Evolutionary conservation across 2,113 vertebrate genomes (phyloP).

Genomic region (Brienomyrus brachyistius): DNA sequence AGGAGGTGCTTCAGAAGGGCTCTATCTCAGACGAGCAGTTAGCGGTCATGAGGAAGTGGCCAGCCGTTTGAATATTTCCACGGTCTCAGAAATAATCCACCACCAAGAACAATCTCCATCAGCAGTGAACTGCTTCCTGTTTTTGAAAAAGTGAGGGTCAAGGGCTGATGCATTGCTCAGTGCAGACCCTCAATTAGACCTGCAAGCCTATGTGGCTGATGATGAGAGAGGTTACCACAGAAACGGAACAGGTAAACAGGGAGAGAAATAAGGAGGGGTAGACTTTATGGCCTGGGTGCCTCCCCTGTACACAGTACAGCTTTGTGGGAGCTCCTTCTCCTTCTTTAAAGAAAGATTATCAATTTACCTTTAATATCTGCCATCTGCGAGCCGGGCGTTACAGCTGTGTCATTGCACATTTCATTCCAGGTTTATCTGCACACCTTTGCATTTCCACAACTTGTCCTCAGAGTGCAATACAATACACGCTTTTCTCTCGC

Average conservation of each 20-base stretch:
- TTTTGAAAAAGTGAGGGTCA: conserved; percentile 38
- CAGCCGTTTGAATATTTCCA: conserved; percentile 43
- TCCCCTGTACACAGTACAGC: neutral
- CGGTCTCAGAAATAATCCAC: conserved; percentile 36
- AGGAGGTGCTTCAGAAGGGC: neutral
- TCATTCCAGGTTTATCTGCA: neutral
- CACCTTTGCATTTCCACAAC: neutral
- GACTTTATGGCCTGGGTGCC: neutral
- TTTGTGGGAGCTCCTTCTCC: neutral
- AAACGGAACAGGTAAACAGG: conserved; percentile 61
- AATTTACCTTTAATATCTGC: neutral
- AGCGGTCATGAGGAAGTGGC: neutral
- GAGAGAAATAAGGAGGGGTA: conserved; percentile 36
- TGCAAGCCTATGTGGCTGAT: neutral
- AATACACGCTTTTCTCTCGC: conserved; percentile 3
- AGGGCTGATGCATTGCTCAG: neutral
- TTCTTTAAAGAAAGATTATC: neutral
- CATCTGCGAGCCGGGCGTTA: neutral
- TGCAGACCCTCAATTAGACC: neutral
- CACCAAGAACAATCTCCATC: conserved; percentile 48
- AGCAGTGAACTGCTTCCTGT: conserved; percentile 51
- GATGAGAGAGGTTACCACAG: neutral
- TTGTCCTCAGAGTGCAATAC: neutral
- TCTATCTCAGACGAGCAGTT: neutral
- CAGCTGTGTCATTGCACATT: neutral